A percentile compares a stretch with the other conserved stretches of the same genome.
Conservation (phyloP, 1,140 invertebrate genomes). For the Drosophila subpulchrella region DNA sequence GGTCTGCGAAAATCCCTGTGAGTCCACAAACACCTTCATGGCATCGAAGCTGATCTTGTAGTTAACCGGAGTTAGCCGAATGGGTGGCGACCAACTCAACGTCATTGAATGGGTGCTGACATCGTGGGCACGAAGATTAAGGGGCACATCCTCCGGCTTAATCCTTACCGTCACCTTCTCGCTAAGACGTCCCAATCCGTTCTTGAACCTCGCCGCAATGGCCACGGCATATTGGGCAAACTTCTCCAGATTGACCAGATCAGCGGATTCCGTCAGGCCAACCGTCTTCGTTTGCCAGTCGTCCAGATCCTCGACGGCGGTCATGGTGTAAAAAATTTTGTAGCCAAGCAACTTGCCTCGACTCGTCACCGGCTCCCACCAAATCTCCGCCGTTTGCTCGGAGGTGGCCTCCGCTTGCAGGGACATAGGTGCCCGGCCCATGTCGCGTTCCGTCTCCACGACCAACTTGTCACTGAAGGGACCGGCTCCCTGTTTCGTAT, state of each 20-base stretch:
- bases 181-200: slow-evolving; percentile 89
- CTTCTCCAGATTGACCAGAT: slow-evolving; percentile 95
- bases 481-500: slow-evolving; percentile 94
- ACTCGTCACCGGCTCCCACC: slow-evolving; percentile 97
- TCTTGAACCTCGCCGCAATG: slow-evolving; percentile 93
- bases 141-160: slow-evolving; percentile 95
- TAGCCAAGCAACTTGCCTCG: slow-evolving; percentile 95
- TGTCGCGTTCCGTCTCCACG: slow-evolving; percentile 94
- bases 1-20: slow-evolving; percentile 95
- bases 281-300: slow-evolving; percentile 95
- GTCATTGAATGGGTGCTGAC: slow-evolving; percentile 96
- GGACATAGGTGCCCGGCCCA: slow-evolving; percentile 94
- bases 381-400: slow-evolving; percentile 96
- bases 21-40: slow-evolving; percentile 97
- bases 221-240: slow-evolving; percentile 96
- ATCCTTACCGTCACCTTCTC: slow-evolving; percentile 94
- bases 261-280: slow-evolving; percentile 94
- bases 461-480: slow-evolving; percentile 94
- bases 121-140: slow-evolving; percentile 93
- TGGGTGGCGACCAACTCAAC: slow-evolving; percentile 96
- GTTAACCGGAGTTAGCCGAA: slow-evolving; percentile 93
- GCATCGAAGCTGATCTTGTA: slow-evolving; percentile 97
- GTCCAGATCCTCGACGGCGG: slow-evolving; percentile 95
- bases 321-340: slow-evolving; percentile 96
- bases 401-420: slow-evolving; percentile 96